Evolutionary conservation across 1,140 invertebrate species (phyloP), one percentile per base, ranked within the genome.

Genomic region (Magallana gigas): DNA sequence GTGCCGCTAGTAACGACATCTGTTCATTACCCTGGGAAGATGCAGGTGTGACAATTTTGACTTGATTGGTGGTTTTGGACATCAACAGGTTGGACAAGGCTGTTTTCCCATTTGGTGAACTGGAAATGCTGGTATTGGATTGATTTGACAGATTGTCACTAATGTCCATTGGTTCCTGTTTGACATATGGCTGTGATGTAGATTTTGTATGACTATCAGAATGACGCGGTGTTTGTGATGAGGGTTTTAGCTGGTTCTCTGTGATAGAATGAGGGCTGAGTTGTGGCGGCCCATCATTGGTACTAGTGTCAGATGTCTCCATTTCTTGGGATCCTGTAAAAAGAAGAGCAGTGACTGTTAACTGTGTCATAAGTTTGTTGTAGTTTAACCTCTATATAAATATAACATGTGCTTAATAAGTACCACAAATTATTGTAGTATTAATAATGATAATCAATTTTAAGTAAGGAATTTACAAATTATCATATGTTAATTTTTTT

Each of bases 211-310:
- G 87, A 29, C 12, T 88, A n/a, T 56, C 85, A 58, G 58, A 11
- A 9, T 60, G 57, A 83, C 18, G 3, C 57, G 85, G 58, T 59
- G 58, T 87, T 84, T 68, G 83, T 85, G 18, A 48, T 18, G 14
- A 29, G 68, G 68, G 68, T 76, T 29, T 76, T 76, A 29, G 36
- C 8, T 80, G 85, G 76, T 71, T 58, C 29, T 81, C 76, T 57
- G 71, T 57, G 18, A 71, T 62, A 0, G 85, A 76, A 84, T 88
- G 83, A 9, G 89, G 89, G 64, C 89, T 90, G 36, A 90, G 56
- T n/a, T 68, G 84, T 36, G 89, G 89, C n/a, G 89, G 89, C 48
- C 64, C 84, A 84, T 88, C 89, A 62, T 59, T 84, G 9, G 57
- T 60, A 14, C 62, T 68, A 1, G 62, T 48, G 8, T 84, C 64